A percentile compares a stretch with the other conserved stretches of the same genome.
phyloP scores from a whole-genome alignment of 2,888 invertebrate genomes.

The Mesorhabditis sp. region DNA sequence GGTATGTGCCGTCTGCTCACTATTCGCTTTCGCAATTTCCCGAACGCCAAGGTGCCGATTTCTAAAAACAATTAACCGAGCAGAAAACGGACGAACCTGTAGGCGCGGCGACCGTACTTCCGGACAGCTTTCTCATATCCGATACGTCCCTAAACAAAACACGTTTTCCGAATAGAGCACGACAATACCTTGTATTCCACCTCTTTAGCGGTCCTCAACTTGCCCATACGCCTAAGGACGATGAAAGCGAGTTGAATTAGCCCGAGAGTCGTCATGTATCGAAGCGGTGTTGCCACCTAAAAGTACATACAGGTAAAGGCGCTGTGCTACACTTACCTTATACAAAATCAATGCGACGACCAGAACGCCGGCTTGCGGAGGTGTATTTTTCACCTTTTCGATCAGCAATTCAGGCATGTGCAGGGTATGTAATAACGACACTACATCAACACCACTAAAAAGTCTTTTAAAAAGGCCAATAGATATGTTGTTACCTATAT shows the following conservation, averaged over 20 bases:
- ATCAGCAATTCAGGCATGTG: constrained; percentile 77
- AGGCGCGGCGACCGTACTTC: constrained; percentile 25
- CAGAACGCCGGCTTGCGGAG: constrained; percentile 73
- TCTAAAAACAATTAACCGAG: constrained; percentile 13
- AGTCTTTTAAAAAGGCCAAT: constrained; percentile 13
- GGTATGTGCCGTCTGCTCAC: background rate
- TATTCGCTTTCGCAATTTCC: constrained; percentile 10
- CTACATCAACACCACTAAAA: constrained; percentile 84
- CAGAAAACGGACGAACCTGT: constrained; percentile 20
- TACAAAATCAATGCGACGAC: constrained; percentile 87
- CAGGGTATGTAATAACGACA: constrained; percentile 73
- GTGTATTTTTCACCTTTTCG: constrained; percentile 66
- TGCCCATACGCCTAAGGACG: constrained; percentile 42
- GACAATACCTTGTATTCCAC: constrained; percentile 39
- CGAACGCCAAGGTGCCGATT: constrained; percentile 35
- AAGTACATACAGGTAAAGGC: constrained; percentile 6
- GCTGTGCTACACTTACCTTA: constrained; percentile 68
- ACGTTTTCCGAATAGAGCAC: background rate
- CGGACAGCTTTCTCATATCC: constrained; percentile 37
- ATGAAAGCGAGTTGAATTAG: constrained; percentile 46
- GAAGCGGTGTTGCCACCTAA: constrained; percentile 52
- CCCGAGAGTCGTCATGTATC: constrained; percentile 52
- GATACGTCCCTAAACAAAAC: constrained; percentile 27
- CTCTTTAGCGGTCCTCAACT: constrained; percentile 40
- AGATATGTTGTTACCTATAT: constrained; percentile 15